These are phyloP conservation scores for Pagrus major DNA, from an alignment of 2,113 vertebrate species.

Conservation along the genomic window DNA sequence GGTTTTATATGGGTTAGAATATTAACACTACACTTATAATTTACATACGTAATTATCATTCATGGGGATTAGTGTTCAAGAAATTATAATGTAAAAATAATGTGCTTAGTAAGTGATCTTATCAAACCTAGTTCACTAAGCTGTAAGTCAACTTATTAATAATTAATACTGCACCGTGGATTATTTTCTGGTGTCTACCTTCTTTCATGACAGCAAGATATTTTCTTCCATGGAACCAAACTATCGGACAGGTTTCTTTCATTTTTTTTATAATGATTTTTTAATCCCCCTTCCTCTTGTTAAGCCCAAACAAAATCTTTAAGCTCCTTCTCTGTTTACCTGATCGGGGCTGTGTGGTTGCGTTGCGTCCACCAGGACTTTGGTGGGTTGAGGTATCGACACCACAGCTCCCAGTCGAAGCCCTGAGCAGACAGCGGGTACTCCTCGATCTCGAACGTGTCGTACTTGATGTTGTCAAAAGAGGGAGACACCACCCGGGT, in stretches of 20 bases:
- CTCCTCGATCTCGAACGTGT: slow-evolving; percentile 96
- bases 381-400: slow-evolving; percentile 95
- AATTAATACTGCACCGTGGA: neutral
- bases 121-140: slow-evolving; percentile 33
- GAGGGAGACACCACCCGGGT: slow-evolving; percentile 95
- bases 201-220: neutral
- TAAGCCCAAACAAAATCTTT: neutral
- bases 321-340: slow-evolving; percentile 75
- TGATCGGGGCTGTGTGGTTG: slow-evolving; percentile 94
- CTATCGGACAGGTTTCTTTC: neutral
- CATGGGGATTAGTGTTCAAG: slow-evolving; percentile 27
- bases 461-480: slow-evolving; percentile 98
- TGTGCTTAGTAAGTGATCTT: slow-evolving; percentile 39
- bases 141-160: slow-evolving; percentile 33
- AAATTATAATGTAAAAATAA: slow-evolving; percentile 49
- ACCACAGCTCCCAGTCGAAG: slow-evolving; percentile 99
- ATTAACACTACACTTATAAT: slow-evolving; percentile 18
- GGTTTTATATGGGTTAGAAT: neutral
- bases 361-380: slow-evolving; percentile 95
- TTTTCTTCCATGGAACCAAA: neutral
- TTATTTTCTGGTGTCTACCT: neutral
- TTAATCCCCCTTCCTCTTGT: neutral
- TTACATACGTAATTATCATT: slow-evolving; percentile 37
- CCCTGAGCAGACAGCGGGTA: slow-evolving; percentile 96
- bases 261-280: neutral